phyloP scores from a whole-genome alignment of 2,113 vertebrate species.

The Sigmodon hispidus region DNA sequence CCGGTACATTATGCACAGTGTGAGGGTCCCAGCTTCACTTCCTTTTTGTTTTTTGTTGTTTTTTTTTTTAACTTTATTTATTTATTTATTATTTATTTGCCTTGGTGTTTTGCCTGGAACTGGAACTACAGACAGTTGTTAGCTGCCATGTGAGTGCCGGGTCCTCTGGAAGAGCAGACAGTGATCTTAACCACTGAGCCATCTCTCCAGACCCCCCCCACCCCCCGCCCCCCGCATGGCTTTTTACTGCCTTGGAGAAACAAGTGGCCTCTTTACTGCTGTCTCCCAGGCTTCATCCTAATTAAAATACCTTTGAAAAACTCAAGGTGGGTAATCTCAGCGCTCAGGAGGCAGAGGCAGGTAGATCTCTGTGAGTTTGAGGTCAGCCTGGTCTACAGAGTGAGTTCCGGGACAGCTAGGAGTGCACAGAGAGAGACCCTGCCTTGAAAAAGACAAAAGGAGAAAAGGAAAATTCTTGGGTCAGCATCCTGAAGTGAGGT shows the following conservation, averaged over 20 bases:
- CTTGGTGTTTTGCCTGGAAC: too few relatives aligned
- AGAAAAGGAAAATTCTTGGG: neutral
- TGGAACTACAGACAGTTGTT: too few relatives aligned
- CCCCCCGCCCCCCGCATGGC: neutral
- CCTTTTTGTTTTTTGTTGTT: neutral
- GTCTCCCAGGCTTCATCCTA: neutral
- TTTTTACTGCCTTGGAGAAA: neutral
- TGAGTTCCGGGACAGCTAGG: neutral
- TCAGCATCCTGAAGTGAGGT: neutral
- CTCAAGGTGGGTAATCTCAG: neutral
- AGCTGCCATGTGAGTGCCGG: too few relatives aligned
- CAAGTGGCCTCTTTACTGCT: neutral
- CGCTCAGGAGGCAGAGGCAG: neutral
- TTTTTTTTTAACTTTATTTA: too few relatives aligned
- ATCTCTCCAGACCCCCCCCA: too few relatives aligned
- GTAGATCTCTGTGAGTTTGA: neutral
- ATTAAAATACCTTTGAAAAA: neutral
- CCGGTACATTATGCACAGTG: fast-evolving
- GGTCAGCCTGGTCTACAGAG: neutral
- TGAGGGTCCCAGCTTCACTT: neutral
- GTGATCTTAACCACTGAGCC: too few relatives aligned
- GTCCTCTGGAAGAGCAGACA: too few relatives aligned
- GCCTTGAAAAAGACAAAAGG: neutral
- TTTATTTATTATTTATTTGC: too few relatives aligned
- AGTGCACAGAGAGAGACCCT: neutral